Percentiles rank a stretch among this genome's conserved stretches.
These are phyloP conservation scores for Solea senegalensis DNA, from an alignment of 2,113 vertebrate genomes.

Conservation along the genomic window DNA sequence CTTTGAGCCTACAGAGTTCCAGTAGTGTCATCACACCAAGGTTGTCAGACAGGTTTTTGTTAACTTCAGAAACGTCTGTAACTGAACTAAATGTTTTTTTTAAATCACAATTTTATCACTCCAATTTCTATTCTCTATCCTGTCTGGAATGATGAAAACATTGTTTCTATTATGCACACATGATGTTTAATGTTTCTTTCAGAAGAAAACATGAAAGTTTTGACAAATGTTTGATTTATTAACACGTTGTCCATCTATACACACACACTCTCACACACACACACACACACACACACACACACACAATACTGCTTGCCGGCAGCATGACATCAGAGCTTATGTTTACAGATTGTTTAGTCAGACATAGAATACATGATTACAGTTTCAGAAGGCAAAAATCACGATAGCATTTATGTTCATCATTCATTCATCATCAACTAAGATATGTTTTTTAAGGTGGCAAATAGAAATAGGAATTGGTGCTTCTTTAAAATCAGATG, in stretches of 20 bases:
- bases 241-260: slow-evolving; percentile 34
- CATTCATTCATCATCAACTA: too few species aligned
- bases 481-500: slow-evolving; percentile 16
- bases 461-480: not conserved
- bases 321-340: slow-evolving; percentile 17
- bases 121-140: too few species aligned
- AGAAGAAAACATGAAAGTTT: slow-evolving; percentile 41
- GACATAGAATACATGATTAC: slow-evolving; percentile 12
- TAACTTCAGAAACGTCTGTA: not conserved
- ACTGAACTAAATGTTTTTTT: not conserved
- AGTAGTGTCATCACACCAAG: not conserved
- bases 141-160: slow-evolving; percentile 4
- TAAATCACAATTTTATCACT: too few species aligned
- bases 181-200: slow-evolving; percentile 27
- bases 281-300: not conserved
- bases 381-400: slow-evolving; percentile 3
- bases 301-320: not conserved
- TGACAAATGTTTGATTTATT: slow-evolving; percentile 48
- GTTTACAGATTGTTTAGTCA: slow-evolving; percentile 21
- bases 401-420: not conserved
- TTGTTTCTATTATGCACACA: slow-evolving; percentile 26
- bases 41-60: not conserved
- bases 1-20: not conserved
- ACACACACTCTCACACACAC: slow-evolving; percentile 19
- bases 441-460: not conserved